Conservation (phyloP, 2,113 vertebrate species). For the Siniperca chuatsi region DNA sequence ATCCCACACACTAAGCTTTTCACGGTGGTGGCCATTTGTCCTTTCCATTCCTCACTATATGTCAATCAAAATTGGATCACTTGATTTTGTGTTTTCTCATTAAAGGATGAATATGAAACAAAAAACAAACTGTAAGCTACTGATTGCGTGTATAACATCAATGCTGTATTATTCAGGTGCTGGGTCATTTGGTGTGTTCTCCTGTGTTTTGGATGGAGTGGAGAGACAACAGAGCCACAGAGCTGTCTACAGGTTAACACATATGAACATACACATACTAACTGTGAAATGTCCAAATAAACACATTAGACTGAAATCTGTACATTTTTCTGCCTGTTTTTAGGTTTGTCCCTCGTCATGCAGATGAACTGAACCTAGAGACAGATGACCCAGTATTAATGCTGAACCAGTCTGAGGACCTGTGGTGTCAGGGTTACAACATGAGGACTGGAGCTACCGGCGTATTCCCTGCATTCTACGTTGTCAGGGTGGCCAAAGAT, state of each 20-base stretch:
- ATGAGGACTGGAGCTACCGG: slow-evolving; percentile 94
- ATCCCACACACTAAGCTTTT: not conserved
- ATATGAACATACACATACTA: not conserved
- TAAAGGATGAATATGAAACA: not conserved
- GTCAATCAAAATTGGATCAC: not conserved
- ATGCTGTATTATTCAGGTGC: slow-evolving; percentile 85
- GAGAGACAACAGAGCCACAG: slow-evolving; percentile 95
- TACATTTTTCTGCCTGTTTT: not conserved
- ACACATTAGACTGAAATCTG: not conserved
- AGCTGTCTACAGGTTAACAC: slow-evolving; percentile 86
- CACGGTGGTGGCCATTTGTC: not conserved
- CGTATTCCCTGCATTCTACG: slow-evolving; percentile 95
- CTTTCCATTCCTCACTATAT: not conserved
- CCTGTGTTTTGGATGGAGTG: slow-evolving; percentile 92
- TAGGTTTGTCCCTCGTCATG: slow-evolving; percentile 95
- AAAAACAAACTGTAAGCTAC: not conserved
- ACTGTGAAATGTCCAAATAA: not conserved
- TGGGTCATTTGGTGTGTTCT: slow-evolving; percentile 94
- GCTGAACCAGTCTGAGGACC: slow-evolving; percentile 92
- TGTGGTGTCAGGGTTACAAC: slow-evolving; percentile 97
- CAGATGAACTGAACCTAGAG: slow-evolving; percentile 93
- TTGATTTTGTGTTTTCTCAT: not conserved
- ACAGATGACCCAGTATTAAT: slow-evolving; percentile 93
- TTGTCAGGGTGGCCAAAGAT: slow-evolving; percentile 86
- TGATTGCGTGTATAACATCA: slow-evolving; percentile 19